Percentiles rank a stretch among this genome's conserved stretches.
Evolutionary conservation across 2,888 invertebrate genomes (phyloP).

Genomic region (Brenthis daphne): DNA sequence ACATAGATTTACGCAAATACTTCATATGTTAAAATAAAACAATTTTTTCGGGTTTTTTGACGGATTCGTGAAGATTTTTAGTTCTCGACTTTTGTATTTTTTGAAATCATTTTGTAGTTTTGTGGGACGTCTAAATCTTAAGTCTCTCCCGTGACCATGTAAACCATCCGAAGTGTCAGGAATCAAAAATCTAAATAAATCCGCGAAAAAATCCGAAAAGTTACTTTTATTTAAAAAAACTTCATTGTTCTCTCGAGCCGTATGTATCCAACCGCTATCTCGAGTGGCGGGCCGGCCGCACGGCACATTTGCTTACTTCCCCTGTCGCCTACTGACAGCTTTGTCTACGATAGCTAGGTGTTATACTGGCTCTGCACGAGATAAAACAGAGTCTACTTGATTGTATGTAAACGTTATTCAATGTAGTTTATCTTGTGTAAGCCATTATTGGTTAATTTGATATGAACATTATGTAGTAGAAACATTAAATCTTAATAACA

Average conservation of each 20-base stretch:
- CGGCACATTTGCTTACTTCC: conserved; percentile 43
- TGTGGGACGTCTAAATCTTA: too few relatives aligned
- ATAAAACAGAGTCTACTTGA: conserved; percentile 24
- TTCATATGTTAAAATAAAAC: too few relatives aligned
- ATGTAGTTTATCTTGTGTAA: conserved; percentile 9
- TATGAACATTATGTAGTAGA: not conserved
- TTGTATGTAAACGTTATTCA: conserved; percentile 12
- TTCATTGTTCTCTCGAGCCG: not conserved
- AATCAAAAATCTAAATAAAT: too few relatives aligned
- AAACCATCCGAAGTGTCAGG: too few relatives aligned
- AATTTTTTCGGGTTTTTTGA: too few relatives aligned
- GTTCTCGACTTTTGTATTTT: too few relatives aligned
- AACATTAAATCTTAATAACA: not conserved
- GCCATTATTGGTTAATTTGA: conserved; percentile 2
- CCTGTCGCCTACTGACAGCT: conserved; percentile 41
- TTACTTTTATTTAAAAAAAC: not conserved
- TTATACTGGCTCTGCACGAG: conserved; percentile 23
- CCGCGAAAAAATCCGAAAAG: too few relatives aligned
- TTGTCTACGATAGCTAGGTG: conserved; percentile 36
- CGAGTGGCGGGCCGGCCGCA: conserved; percentile 32
- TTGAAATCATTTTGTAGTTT: too few relatives aligned
- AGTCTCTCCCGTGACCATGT: too few relatives aligned
- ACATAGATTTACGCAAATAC: too few relatives aligned
- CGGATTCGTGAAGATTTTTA: too few relatives aligned
- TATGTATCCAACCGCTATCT: conserved; percentile 31